A percentile compares a stretch with the other conserved stretches of the same genome.
phyloP scores from a whole-genome alignment of 2,113 vertebrate species.

The Ceuthmochares aereus region DNA sequence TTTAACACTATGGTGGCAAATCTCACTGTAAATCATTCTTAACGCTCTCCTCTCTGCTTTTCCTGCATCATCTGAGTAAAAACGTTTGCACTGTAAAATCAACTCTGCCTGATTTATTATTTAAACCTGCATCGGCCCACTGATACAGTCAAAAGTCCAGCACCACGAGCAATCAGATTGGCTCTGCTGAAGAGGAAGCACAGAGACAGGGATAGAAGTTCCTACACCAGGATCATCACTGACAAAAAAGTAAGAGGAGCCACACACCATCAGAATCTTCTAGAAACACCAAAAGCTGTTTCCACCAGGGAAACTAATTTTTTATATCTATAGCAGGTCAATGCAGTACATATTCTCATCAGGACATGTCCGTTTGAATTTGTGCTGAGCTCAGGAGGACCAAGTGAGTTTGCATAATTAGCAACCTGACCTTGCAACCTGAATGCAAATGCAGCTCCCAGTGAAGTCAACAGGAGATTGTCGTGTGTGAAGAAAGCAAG shows the following conservation, averaged over 20 bases:
- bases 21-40: neutral
- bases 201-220: neutral
- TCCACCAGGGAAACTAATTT: neutral
- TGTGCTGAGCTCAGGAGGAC: constrained; percentile 45
- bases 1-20: neutral
- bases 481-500: neutral
- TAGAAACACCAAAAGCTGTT: neutral
- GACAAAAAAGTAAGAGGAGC: neutral
- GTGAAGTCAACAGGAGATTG: neutral
- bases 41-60: neutral
- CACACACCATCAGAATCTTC: neutral
- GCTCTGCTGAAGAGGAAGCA: neutral
- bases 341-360: neutral
- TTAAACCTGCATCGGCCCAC: neutral
- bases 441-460: neutral
- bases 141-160: neutral
- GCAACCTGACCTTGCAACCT: neutral
- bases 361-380: neutral
- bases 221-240: neutral
- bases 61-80: neutral
- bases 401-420: constrained; percentile 37
- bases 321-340: neutral
- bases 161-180: accelerated
- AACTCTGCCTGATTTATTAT: neutral
- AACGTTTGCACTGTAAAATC: neutral